Evolutionary conservation across 2,113 vertebrate species (phyloP).

Genomic region (Hyla sarda): DNA sequence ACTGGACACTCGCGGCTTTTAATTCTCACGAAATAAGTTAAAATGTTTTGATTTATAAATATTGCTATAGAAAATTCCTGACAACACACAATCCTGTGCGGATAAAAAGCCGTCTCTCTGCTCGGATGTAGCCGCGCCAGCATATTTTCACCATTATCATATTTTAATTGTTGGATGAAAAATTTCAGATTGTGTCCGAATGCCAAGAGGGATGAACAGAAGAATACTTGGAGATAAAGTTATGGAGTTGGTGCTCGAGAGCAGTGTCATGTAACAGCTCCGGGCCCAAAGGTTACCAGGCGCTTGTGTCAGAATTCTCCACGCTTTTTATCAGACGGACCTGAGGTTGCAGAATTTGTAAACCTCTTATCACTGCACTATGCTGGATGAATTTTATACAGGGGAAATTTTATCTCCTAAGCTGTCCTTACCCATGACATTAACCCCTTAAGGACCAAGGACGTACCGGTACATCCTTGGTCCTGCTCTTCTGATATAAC

Average conservation of each 20-base stretch:
- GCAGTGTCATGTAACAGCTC: constrained; percentile 43
- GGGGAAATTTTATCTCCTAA: no score
- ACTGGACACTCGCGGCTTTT: no score
- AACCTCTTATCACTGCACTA: background rate
- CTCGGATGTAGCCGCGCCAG: constrained; percentile 9
- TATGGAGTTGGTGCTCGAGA: background rate
- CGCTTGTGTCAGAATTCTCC: constrained; percentile 34
- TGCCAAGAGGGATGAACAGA: constrained; percentile 13
- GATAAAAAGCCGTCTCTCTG: background rate
- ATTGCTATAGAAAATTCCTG: background rate
- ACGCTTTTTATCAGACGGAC: background rate
- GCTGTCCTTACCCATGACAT: no score
- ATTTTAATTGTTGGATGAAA: constrained; percentile 47
- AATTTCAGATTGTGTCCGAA: constrained; percentile 29
- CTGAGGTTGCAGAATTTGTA: background rate
- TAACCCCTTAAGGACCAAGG: no score
- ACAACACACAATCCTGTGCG: background rate
- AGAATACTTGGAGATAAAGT: constrained; percentile 48
- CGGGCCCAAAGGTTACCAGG: background rate
- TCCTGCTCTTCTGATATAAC: no score
- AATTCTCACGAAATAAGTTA: background rate
- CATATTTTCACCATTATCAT: constrained; percentile 35
- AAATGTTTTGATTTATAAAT: background rate
- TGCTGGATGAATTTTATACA: background rate
- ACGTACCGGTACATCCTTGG: no score